A percentile compares a stretch with the other conserved stretches of the same genome.
phyloP scores from a whole-genome alignment of 30 jellyfish, hydroid and myxozoan genomes.

The Hydra vulgaris region DNA sequence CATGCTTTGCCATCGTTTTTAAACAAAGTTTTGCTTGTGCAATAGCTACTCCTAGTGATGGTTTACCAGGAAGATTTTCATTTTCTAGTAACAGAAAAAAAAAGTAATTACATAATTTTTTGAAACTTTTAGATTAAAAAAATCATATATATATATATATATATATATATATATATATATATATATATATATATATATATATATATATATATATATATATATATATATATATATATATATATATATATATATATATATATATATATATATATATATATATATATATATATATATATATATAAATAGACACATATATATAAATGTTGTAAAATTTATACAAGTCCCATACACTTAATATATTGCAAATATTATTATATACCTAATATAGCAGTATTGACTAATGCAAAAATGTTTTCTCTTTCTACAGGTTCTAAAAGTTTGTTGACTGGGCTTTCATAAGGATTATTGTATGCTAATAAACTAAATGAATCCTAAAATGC shows the following conservation, averaged over 20 bases:
- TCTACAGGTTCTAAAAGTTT: conserved; percentile 51
- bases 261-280: no score
- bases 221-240: no score
- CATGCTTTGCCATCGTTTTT: conserved; percentile 76
- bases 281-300: no score
- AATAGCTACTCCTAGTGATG: conserved; percentile 72
- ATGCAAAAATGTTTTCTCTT: conserved; percentile 81
- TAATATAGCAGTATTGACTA: conserved; percentile 74
- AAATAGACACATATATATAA: no score
- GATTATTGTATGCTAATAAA: conserved; percentile 83
- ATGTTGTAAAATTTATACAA: no score
- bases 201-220: no score
- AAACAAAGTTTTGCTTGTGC: conserved; percentile 81
- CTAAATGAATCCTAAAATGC: conserved; percentile 78
- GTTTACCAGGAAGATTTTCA: conserved; percentile 86
- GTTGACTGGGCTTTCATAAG: conserved; percentile 90
- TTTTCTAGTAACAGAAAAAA: conserved; percentile 44
- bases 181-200: no score
- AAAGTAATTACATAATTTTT: neutral
- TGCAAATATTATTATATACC: conserved; percentile 18
- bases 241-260: no score
- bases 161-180: no score
- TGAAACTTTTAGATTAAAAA: neutral
- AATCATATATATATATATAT: no score
- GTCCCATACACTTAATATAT: no score